phyloP scores from a whole-genome alignment of 2,888 invertebrate genomes.

The Lacanobia oleracea region DNA sequence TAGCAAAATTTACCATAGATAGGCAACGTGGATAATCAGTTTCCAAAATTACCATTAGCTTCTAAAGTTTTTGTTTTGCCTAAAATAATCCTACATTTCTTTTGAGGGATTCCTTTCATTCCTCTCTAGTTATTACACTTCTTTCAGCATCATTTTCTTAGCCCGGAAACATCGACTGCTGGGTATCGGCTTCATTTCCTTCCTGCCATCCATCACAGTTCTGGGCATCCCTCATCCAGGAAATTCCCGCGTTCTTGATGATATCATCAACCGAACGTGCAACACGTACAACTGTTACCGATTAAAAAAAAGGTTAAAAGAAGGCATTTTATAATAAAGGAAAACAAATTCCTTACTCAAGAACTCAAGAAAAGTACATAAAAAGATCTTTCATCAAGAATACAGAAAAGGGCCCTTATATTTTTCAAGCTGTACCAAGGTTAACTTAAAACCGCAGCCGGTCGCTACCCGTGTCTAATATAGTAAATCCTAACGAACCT shows the following conservation, averaged over 20 bases:
- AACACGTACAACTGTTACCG: not conserved
- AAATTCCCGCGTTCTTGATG: not conserved
- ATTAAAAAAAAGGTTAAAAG: not conserved
- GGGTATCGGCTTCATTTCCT: not conserved
- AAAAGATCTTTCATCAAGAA: not conserved
- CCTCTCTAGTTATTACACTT: not conserved
- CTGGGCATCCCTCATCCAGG: not conserved
- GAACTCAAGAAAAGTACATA: not conserved
- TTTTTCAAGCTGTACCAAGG: not conserved
- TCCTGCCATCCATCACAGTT: not conserved
- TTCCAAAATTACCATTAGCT: not conserved
- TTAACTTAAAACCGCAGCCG: not conserved
- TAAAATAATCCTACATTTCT: not conserved
- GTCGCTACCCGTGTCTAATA: constrained; percentile 1
- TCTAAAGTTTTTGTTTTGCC: not conserved
- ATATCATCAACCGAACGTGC: not conserved
- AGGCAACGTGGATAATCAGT: not conserved
- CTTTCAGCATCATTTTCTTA: not conserved
- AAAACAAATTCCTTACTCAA: not conserved
- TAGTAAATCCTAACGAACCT: constrained; percentile 15
- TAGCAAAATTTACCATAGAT: not conserved
- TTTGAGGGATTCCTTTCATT: not conserved
- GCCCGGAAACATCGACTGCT: not conserved
- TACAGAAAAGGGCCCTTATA: not conserved
- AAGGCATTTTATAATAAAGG: not conserved